phyloP scores from a whole-genome alignment of 2,888 invertebrate species.

The Buathra laborator region DNA sequence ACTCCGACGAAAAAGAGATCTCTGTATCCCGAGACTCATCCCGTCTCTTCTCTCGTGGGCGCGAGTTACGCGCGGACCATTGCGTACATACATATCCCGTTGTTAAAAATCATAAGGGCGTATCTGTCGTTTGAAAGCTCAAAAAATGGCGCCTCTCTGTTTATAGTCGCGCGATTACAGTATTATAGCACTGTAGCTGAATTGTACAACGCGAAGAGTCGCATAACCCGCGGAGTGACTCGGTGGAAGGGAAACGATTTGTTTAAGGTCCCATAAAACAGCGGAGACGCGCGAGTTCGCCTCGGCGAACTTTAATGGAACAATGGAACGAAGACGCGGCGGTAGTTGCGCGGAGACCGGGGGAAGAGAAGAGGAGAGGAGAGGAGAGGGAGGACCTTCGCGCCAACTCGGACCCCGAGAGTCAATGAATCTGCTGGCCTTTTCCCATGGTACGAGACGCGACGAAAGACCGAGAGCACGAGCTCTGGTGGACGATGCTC shows the following conservation, averaged over 20 bases:
- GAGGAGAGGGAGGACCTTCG: constrained; percentile 67
- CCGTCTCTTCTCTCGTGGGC: not conserved
- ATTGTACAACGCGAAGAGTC: not conserved
- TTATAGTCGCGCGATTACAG: not conserved
- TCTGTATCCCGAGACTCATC: not conserved
- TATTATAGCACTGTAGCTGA: not conserved
- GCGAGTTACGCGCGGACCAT: not conserved
- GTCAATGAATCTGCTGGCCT: constrained; percentile 83
- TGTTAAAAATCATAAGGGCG: not conserved
- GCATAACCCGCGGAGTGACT: constrained; percentile 7
- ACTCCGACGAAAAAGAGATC: constrained; percentile 14
- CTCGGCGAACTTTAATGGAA: constrained; percentile 70
- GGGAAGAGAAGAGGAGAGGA: not conserved
- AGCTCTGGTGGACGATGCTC: constrained; percentile 45
- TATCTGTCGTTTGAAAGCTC: not conserved
- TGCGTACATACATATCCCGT: constrained; percentile 5
- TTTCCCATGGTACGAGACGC: constrained; percentile 74
- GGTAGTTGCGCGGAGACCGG: constrained; percentile 36
- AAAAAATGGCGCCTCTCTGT: not conserved
- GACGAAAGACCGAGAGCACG: constrained; percentile 62
- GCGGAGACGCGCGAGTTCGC: constrained; percentile 54
- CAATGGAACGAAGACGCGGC: constrained; percentile 70
- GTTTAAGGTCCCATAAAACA: constrained; percentile 76
- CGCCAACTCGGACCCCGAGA: constrained; percentile 74
- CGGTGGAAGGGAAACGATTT: constrained; percentile 74